Evolutionary conservation across 1,140 invertebrate species (phyloP).

Genomic region (Stenopsyche tienmushanensis): DNA sequence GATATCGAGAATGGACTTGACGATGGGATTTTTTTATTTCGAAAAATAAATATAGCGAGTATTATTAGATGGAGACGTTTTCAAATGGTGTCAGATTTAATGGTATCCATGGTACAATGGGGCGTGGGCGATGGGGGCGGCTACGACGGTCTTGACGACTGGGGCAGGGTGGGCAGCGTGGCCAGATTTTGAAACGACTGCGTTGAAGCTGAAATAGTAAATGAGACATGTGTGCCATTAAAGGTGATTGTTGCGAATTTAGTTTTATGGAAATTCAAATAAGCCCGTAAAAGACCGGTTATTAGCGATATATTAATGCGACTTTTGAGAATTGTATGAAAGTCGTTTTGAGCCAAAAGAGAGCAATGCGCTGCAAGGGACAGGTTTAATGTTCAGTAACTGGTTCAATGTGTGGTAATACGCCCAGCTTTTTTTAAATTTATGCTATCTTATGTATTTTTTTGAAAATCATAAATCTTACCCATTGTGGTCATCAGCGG

Average conservation of each 20-base stretch:
- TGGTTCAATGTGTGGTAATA: no score
- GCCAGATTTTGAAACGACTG: slow-evolving; percentile 62
- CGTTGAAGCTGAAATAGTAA: slow-evolving; percentile 58
- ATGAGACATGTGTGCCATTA: slow-evolving; percentile 33
- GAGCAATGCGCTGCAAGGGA: no score
- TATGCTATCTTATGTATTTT: not conserved
- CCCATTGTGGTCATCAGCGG: slow-evolving; percentile 57
- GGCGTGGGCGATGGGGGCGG: slow-evolving; percentile 44
- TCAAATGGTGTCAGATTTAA: slow-evolving; percentile 41
- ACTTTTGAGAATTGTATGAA: no score
- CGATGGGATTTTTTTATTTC: slow-evolving; percentile 17
- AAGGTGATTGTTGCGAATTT: no score
- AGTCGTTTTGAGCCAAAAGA: no score
- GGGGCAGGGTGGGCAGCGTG: slow-evolving; percentile 45
- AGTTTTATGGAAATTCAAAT: no score
- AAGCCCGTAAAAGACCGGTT: no score
- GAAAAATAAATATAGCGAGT: slow-evolving; percentile 9
- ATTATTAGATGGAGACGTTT: slow-evolving; percentile 3
- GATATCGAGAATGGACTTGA: not conserved
- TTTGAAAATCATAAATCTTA: slow-evolving; percentile 33
- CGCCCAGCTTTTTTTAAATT: no score
- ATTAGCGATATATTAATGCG: not conserved
- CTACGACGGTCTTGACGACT: slow-evolving; percentile 29
- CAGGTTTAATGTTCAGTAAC: no score
- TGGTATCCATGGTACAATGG: slow-evolving; percentile 55